These are phyloP conservation scores for Diadophis punctatus DNA, from an alignment of 2,113 vertebrate species.

Conservation along the genomic window DNA sequence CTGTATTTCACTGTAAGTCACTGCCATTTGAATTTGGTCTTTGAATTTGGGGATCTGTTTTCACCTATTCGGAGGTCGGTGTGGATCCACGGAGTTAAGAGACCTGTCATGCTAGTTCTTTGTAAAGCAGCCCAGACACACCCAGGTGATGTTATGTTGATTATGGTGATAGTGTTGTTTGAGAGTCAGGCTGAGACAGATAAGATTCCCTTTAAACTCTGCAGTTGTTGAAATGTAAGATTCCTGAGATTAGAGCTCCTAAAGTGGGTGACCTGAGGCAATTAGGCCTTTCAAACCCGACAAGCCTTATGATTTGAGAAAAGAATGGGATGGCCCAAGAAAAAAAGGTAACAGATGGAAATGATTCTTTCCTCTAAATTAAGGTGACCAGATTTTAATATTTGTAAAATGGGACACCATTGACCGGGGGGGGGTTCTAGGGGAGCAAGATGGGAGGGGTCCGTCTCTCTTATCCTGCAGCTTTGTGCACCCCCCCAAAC, in stretches of 20 bases:
- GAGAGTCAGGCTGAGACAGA: background rate
- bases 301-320: background rate
- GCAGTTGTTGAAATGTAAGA: background rate
- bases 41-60: background rate
- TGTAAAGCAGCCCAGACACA: background rate
- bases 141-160: background rate
- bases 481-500: too few relatives aligned
- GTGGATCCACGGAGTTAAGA: background rate
- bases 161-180: background rate
- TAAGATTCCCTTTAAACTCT: background rate
- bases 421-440: too few relatives aligned
- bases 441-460: too few relatives aligned
- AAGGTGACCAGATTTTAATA: too few relatives aligned
- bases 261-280: background rate
- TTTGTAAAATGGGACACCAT: too few relatives aligned
- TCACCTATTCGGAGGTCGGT: background rate
- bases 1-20: background rate
- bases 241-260: background rate
- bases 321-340: background rate
- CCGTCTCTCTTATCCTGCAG: too few relatives aligned
- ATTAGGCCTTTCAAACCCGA: background rate
- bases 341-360: background rate
- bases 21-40: background rate
- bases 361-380: background rate
- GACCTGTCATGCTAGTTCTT: background rate